Percentiles rank a stretch among this genome's conserved stretches.
These are phyloP conservation scores for Apodemus sylvaticus DNA, from an alignment of 2,113 vertebrate species.

Conservation along the genomic window DNA sequence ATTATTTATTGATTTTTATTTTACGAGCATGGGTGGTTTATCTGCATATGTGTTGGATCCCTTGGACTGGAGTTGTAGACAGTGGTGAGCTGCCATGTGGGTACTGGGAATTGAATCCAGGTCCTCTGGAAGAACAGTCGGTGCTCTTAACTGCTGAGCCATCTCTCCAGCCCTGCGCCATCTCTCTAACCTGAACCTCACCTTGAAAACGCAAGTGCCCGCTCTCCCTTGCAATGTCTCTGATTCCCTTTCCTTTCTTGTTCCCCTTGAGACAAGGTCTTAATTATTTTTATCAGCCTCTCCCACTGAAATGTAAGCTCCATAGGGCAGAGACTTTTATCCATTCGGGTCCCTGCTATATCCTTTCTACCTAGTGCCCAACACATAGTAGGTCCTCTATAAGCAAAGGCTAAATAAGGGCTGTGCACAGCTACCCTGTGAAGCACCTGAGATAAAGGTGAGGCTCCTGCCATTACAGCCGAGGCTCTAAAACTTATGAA, in stretches of 20 bases:
- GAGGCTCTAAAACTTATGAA: neutral
- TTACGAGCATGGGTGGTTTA: neutral
- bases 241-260: neutral
- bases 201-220: neutral
- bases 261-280: neutral
- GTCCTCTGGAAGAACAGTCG: neutral
- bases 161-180: neutral
- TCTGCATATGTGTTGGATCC: neutral
- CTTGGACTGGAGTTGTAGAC: neutral
- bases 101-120: neutral
- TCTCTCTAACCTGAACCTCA: neutral
- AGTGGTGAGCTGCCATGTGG: neutral
- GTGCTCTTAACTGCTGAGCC: neutral
- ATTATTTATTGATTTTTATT: neutral
- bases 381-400: neutral
- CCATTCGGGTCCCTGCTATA: neutral
- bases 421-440: neutral
- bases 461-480: neutral
- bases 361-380: neutral
- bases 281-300: slow-evolving; percentile 3
- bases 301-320: neutral
- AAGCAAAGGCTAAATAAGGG: neutral
- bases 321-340: neutral
- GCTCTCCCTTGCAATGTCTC: neutral
- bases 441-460: neutral